Evolutionary conservation across 2,888 invertebrate genomes (phyloP).

Genomic region (Cyclophora albipunctata): DNA sequence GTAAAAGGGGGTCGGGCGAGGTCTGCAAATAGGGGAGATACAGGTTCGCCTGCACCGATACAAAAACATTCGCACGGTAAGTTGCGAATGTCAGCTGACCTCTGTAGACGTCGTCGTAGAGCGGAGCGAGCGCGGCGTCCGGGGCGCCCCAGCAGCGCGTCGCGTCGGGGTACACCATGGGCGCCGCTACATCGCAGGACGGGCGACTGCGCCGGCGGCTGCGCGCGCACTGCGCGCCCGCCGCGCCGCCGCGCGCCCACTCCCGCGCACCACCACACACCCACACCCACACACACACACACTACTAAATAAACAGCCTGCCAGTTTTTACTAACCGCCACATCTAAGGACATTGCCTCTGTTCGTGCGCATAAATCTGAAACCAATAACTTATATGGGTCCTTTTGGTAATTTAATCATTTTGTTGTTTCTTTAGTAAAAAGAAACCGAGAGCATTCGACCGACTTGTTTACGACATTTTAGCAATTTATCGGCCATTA

Average conservation of each 20-base stretch:
- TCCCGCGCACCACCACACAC: slow-evolving; percentile 11
- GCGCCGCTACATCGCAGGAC: slow-evolving; percentile 50
- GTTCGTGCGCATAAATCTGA: slow-evolving; percentile 20
- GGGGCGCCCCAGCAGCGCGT: slow-evolving; percentile 76
- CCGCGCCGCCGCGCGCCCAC: slow-evolving; percentile 12
- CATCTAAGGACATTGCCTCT: slow-evolving; percentile 29
- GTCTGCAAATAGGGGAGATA: slow-evolving; percentile 1
- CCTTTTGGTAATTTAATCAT: slow-evolving; percentile 13
- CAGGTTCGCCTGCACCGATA: slow-evolving; percentile 32
- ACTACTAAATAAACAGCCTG: slow-evolving; percentile 25
- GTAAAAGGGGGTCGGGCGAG: background rate
- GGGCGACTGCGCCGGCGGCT: slow-evolving; percentile 61
- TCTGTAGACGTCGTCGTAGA: slow-evolving; percentile 80
- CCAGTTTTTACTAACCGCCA: slow-evolving; percentile 24
- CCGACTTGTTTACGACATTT: background rate
- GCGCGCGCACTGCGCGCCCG: slow-evolving; percentile 53
- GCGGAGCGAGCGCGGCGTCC: slow-evolving; percentile 77
- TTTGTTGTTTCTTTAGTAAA: slow-evolving; percentile 4
- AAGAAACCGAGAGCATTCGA: background rate
- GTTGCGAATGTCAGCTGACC: slow-evolving; percentile 68
- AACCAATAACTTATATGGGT: slow-evolving; percentile 18
- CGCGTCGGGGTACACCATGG: slow-evolving; percentile 79
- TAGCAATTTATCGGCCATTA: no score
- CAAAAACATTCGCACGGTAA: slow-evolving; percentile 36
- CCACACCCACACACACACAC: slow-evolving; percentile 8